Evolutionary conservation across 1,140 invertebrate genomes (phyloP), one percentile per base, ranked within the genome.

Genomic region (Musca domestica): DNA sequence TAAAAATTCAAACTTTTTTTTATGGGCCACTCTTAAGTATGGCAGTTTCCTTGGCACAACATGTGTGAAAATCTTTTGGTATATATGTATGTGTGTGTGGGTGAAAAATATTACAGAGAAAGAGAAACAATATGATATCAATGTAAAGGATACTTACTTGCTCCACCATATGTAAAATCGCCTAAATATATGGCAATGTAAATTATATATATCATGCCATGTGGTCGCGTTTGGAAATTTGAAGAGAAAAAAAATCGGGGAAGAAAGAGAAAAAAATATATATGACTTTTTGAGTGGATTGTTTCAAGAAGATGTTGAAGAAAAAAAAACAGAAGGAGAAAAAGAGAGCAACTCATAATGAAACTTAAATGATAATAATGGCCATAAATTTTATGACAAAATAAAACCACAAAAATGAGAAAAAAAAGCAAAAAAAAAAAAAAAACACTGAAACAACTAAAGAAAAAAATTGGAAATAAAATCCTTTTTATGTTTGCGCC

Each of bases 121-220:
- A n/a, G n/a, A n/a, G n/a, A 12, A 41, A 41, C 27, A 30, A 30
- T 30, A 30, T 30, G 27, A 41, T 1, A 30, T 17, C n/a, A 61
- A 23, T 20, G 30, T 41, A 69, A 69, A 66, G 41, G 46, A 46
- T 47, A 93, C 91, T 93, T 91, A 93, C 91, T 92, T 85, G 90
- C 88, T 86, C 91, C 91, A 92, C 88, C 91, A 90, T 90, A 89
- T 83, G 89, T 86, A 76, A 88, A 89, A 86, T 91, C 90, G 87
- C 89, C 91, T 93, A 73, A 63, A 46, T 46, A 20, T 41, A 10
- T 12, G 27, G 5, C 34, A 41, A 41, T 30, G 51, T 30, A 66
- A 51, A 47, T 48, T 65, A 51, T 10, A 23, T 23, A 30, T n/a
- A n/a, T n/a, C n/a, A n/a, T n/a, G n/a, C n/a, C n/a, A n/a, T 30